Conservation (phyloP, 2,888 invertebrate species). For the Actias luna region DNA sequence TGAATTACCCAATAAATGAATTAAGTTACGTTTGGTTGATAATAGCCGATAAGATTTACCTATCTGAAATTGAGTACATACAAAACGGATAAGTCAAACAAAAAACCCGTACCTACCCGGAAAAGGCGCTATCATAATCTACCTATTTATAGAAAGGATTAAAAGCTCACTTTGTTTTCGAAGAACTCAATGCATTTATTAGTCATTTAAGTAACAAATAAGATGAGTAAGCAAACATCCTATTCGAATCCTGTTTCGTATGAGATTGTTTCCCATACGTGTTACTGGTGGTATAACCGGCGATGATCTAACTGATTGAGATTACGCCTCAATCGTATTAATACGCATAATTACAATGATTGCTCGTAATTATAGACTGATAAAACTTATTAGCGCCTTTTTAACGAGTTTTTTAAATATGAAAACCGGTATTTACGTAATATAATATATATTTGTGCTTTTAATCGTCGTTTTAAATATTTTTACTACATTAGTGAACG, state of each 20-base stretch:
- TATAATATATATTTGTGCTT: neutral
- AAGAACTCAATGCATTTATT: slow-evolving; percentile 30
- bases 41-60: too few relatives aligned
- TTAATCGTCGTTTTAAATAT: neutral
- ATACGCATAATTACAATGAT: slow-evolving; percentile 52
- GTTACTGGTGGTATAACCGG: slow-evolving; percentile 34
- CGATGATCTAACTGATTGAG: slow-evolving; percentile 57
- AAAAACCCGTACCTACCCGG: neutral
- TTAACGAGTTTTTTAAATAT: slow-evolving; percentile 12
- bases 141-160: slow-evolving; percentile 17
- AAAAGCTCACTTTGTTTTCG: slow-evolving; percentile 17
- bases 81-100: slow-evolving; percentile 1
- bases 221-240: slow-evolving; percentile 54
- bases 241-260: slow-evolving; percentile 48
- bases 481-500: neutral
- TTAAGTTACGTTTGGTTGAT: too few relatives aligned
- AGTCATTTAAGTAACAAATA: slow-evolving; percentile 38
- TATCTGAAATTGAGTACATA: slow-evolving; percentile 12
- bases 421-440: slow-evolving; percentile 11
- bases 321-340: slow-evolving; percentile 51
- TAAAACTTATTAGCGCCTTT: slow-evolving; percentile 19
- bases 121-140: slow-evolving; percentile 12
- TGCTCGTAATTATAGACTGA: slow-evolving; percentile 40
- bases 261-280: slow-evolving; percentile 45
- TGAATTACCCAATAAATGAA: too few relatives aligned